phyloP scores from a whole-genome alignment of 2,888 invertebrate species.

The Stenurella melanura region DNA sequence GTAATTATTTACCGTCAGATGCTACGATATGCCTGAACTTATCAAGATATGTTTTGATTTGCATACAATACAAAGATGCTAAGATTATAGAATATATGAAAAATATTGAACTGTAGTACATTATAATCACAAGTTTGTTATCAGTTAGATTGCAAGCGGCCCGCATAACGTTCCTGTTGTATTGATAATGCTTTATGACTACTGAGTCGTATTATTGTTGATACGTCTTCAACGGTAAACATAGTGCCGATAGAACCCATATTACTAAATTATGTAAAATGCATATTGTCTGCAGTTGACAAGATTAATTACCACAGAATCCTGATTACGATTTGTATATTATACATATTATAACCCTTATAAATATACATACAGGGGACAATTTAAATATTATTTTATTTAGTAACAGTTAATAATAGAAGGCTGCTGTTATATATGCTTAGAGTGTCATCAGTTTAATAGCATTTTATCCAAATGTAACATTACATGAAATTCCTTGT shows the following conservation, averaged over 20 bases:
- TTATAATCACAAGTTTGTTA: conserved; percentile 22
- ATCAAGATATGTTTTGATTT: conserved; percentile 30
- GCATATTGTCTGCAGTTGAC: conserved; percentile 46
- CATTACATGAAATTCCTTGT: no score
- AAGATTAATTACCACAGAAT: conserved; percentile 42
- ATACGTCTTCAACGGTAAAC: conserved; percentile 32
- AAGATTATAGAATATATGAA: conserved; percentile 9
- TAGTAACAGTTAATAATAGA: no score
- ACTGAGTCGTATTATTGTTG: conserved; percentile 42
- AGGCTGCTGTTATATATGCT: no score
- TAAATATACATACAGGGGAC: no score
- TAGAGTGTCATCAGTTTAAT: no score
- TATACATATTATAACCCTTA: no score
- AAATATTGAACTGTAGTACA: conserved; percentile 19
- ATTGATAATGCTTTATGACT: conserved; percentile 48
- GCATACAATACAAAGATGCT: conserved; percentile 34
- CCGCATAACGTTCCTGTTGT: conserved; percentile 33
- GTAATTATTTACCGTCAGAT: conserved; percentile 13
- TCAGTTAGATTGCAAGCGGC: conserved; percentile 29
- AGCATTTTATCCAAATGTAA: no score
- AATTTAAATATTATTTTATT: no score
- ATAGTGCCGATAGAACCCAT: conserved; percentile 55
- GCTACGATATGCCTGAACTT: not conserved
- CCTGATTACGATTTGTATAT: no score
- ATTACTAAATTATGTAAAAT: conserved; percentile 53